Evolutionary conservation across 92 coral and sea anemone species (phyloP).

Genomic region (Palythoa grandiflora): DNA sequence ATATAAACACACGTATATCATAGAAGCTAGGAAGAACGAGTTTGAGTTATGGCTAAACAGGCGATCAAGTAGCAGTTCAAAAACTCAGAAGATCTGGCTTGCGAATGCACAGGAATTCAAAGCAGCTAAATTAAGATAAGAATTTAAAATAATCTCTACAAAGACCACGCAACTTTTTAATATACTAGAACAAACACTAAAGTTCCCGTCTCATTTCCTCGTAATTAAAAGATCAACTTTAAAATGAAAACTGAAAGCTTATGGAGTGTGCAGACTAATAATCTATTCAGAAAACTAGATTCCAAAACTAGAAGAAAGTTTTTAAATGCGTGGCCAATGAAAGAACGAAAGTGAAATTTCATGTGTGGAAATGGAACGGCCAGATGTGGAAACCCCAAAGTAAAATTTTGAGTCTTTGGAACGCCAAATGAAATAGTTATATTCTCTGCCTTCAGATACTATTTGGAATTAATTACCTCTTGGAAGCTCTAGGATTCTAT

Average conservation of each 20-base stretch:
- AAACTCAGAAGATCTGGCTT: background rate
- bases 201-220: background rate
- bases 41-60: background rate
- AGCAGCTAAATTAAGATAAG: background rate
- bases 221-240: background rate
- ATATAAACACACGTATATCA: background rate
- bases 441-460: background rate
- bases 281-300: background rate
- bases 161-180: background rate
- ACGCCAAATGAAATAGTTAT: background rate
- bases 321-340: background rate
- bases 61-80: background rate
- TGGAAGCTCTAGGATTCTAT: constrained; percentile 78
- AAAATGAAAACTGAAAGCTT: background rate
- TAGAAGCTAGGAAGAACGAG: background rate
- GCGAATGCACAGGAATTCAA: background rate
- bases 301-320: background rate
- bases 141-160: background rate
- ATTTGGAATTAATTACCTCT: constrained; percentile 61
- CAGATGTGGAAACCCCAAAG: constrained; percentile 12
- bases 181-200: background rate
- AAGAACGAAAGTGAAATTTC: background rate
- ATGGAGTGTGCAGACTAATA: background rate
- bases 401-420: background rate
- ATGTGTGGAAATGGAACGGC: constrained; percentile 1